A percentile compares a stretch with the other conserved stretches of the same genome.
phyloP scores from a whole-genome alignment of 1,140 invertebrate species.

The Drosophila nikananu region DNA sequence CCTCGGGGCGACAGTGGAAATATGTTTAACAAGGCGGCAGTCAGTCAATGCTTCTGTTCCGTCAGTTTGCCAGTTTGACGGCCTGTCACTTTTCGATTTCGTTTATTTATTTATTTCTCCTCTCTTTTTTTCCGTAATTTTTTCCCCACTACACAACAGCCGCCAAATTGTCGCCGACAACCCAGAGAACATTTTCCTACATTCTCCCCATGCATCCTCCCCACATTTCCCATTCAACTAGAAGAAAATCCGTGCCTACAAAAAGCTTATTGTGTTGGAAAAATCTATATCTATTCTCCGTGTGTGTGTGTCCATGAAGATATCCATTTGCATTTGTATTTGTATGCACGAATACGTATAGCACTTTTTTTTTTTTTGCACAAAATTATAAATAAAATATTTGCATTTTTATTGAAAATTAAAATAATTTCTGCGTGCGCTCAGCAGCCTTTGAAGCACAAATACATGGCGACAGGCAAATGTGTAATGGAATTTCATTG shows the following conservation, averaged over 20 bases:
- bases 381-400: slow-evolving; percentile 69
- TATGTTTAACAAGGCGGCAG: slow-evolving; percentile 59
- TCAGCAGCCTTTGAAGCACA: slow-evolving; percentile 25
- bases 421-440: slow-evolving; percentile 56
- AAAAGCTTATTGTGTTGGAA: slow-evolving; percentile 41
- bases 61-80: slow-evolving; percentile 58
- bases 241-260: not conserved
- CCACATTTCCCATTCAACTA: not conserved
- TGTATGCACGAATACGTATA: slow-evolving; percentile 3
- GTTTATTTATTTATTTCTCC: slow-evolving; percentile 10
- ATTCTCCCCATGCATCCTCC: not conserved
- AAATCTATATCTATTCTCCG: slow-evolving; percentile 33
- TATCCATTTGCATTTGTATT: slow-evolving; percentile 19
- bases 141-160: slow-evolving; percentile 40
- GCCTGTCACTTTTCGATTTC: slow-evolving; percentile 46
- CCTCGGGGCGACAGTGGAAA: slow-evolving; percentile 46
- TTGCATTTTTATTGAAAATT: slow-evolving; percentile 69
- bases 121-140: slow-evolving; percentile 11
- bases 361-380: slow-evolving; percentile 35
- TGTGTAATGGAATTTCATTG: slow-evolving; percentile 3
- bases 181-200: slow-evolving; percentile 32
- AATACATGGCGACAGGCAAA: slow-evolving; percentile 18
- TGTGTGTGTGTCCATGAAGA: slow-evolving; percentile 21
- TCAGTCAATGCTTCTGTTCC: slow-evolving; percentile 61
- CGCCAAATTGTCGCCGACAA: slow-evolving; percentile 55